Evolutionary conservation across 2,888 invertebrate species (phyloP), one percentile per base, ranked within the genome.

Genomic region (Agrotis ipsilon): DNA sequence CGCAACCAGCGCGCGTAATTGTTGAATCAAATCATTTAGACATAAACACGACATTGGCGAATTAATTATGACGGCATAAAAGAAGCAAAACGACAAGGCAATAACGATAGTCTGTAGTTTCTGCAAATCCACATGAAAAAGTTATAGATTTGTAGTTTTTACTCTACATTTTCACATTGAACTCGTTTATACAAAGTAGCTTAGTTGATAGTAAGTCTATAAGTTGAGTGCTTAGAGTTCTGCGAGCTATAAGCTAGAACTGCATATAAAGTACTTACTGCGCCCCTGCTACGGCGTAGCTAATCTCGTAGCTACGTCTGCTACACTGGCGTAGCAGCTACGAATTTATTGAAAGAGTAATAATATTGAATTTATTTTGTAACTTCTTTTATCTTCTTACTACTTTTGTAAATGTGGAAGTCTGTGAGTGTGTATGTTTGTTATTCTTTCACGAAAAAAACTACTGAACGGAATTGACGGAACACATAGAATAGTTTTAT

Each of bases 201-300:
- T 18, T 21, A 51, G 5, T 14, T 60, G 2, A 43, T 60, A 3
- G 39, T 21, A 24, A 14, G 14, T 32, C 21, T 39, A 18, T 19
- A 39, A 21, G 18, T 14, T 21, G 9, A 11, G 21, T 7, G 13
- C 14, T 61, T 43, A 43, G 43, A 61, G 0, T 63, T 43, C 19
- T 13, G 16, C 13, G 2, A 16, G 4, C 19, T 9, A 2, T 64
- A 4, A 11, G 3, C 18, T 18, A 5, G 5, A 55, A 11, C 21
- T 32, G n/a, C 4, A 51, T 32, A 72, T 72, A 62, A 63, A 60
- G 43, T 4, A 72, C 46, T 59, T 4, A 72, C 39, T 52, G 14
- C 3, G 21, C 19, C 16, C 13, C 24, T 57, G 39, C 74, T 74
- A 65, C 57, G 46, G 21, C 67, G 46, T 72, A 58, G 75, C 66